A percentile compares a stretch with the other conserved stretches of the same genome.
Conservation (phyloP, 2,888 invertebrate genomes). For the Xestia sexstrigata region DNA sequence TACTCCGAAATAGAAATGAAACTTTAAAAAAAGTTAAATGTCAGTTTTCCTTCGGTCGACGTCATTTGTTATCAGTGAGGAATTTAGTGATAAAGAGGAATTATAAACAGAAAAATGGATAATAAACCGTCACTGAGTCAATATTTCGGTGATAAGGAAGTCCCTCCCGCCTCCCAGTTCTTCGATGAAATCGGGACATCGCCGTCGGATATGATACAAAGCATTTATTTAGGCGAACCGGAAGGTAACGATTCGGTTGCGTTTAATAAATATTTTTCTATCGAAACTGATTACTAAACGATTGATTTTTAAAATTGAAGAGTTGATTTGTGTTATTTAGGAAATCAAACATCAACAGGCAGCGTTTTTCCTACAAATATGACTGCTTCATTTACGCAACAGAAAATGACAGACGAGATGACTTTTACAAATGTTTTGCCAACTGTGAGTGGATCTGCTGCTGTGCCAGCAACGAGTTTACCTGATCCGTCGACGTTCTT, state of each 20-base stretch:
- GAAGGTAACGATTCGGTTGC: slow-evolving; percentile 73
- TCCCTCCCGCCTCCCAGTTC: slow-evolving; percentile 86
- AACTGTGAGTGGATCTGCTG: slow-evolving; percentile 80
- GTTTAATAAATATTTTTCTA: slow-evolving; percentile 36
- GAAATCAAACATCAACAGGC: slow-evolving; percentile 71
- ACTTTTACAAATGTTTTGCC: slow-evolving; percentile 81
- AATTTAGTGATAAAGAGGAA: slow-evolving; percentile 42
- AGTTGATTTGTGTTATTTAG: slow-evolving; percentile 60
- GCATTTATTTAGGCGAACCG: slow-evolving; percentile 85
- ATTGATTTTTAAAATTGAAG: not conserved
- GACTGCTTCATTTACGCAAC: slow-evolving; percentile 79
- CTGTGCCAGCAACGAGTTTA: slow-evolving; percentile 82
- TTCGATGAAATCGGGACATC: slow-evolving; percentile 88
- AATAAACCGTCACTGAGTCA: slow-evolving; percentile 90
- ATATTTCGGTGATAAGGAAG: slow-evolving; percentile 88
- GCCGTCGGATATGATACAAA: slow-evolving; percentile 88
- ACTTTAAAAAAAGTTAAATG: not conserved
- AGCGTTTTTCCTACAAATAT: slow-evolving; percentile 78
- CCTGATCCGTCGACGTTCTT: slow-evolving; percentile 89
- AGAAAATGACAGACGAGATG: slow-evolving; percentile 77
- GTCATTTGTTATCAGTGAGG: slow-evolving; percentile 48
- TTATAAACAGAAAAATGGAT: slow-evolving; percentile 79
- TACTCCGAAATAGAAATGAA: not conserved
- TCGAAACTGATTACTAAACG: not conserved
- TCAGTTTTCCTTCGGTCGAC: not conserved